Base-by-base conservation (phyloP, 2,888 invertebrate species). In the Candidula unifasciata region DNA sequence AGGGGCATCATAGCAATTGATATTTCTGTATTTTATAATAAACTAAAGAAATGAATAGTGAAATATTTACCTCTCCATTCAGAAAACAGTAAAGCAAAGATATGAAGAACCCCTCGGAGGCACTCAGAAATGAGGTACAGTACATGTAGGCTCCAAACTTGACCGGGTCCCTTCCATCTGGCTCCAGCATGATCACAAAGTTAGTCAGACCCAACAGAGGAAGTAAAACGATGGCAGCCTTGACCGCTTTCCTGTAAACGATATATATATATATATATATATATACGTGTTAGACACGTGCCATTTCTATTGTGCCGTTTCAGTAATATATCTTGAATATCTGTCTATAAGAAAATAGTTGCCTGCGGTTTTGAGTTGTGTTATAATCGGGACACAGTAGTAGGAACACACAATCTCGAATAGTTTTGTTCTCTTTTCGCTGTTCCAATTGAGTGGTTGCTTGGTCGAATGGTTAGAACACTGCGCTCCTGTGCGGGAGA, bases 81-180 rank as follows among this genome's bases (percentile, higher is more conserved):
- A 94, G 92, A 89, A 95, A 95, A 87, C 95, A 95, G 89, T 95
- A 95, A 54, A 95, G 91, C 64, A 94, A 90, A 24, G 94, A 92
- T 68, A 95, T 94, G 91, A 94, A 93, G 86, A 94, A 92, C 24
- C 95, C 95, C 89, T 95, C 94, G 87, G 94, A 94, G 90, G 94
- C 94, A 74, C 93, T 93, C 80, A 94, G 92, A 89, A 94, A 93
- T 78, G 92, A 92, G 3, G 94, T 92, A 30, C 91, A 90, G 87
- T 93, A 94, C 2, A 92, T 92, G 92, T 93, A 94, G 18, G 94
- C 89, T 33, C 92, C 93, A 86, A 94, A 94, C 77, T 88, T 87
- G 27, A 91, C 88, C 80, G 91, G 85, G 52, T 89, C 88, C 27
- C 88, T 91, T 84, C 89, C 91, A 82, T 91, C 94, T 84, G 90